A percentile compares a stretch with the other conserved stretches of the same genome.
These are phyloP conservation scores for Ephialtes manifestator DNA, from an alignment of 2,888 invertebrate genomes.

Conservation along the genomic window DNA sequence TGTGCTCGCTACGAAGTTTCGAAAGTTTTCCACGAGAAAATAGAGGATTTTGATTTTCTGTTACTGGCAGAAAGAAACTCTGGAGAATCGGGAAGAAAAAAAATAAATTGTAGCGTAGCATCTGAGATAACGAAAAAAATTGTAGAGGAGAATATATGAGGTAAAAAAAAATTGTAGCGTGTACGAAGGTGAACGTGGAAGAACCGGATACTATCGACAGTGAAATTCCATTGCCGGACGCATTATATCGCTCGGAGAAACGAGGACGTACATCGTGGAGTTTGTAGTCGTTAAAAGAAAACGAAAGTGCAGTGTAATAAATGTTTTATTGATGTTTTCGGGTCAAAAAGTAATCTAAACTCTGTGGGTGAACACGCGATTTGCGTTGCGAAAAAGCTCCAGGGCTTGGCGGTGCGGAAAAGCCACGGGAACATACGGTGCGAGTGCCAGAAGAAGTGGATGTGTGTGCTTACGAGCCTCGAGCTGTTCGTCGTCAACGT, in stretches of 20 bases:
- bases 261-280: conserved; percentile 36
- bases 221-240: conserved; percentile 46
- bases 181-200: conserved; percentile 28
- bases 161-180: neutral
- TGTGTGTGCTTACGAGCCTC: conserved; percentile 48
- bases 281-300: conserved; percentile 41
- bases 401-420: conserved; percentile 52
- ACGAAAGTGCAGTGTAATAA: conserved; percentile 76
- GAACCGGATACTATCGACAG: conserved; percentile 54
- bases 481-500: conserved; percentile 31
- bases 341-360: conserved; percentile 60
- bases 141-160: no score
- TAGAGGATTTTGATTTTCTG: conserved; percentile 26
- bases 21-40: conserved; percentile 4
- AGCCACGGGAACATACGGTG: conserved; percentile 69
- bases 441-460: conserved; percentile 53
- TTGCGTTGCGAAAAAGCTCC: conserved; percentile 69
- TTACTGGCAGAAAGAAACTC: neutral
- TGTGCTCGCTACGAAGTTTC: conserved; percentile 15
- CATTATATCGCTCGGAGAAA: conserved; percentile 17
- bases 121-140: no score
- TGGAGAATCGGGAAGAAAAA: neutral
- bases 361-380: conserved; percentile 45
- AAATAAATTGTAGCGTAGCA: neutral
- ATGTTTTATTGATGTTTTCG: conserved; percentile 75